Percentiles rank a stretch among this genome's conserved stretches.
phyloP scores from a whole-genome alignment of 2,797 vertebrate genomes.

The Myiothlypis chrysogaster region DNA sequence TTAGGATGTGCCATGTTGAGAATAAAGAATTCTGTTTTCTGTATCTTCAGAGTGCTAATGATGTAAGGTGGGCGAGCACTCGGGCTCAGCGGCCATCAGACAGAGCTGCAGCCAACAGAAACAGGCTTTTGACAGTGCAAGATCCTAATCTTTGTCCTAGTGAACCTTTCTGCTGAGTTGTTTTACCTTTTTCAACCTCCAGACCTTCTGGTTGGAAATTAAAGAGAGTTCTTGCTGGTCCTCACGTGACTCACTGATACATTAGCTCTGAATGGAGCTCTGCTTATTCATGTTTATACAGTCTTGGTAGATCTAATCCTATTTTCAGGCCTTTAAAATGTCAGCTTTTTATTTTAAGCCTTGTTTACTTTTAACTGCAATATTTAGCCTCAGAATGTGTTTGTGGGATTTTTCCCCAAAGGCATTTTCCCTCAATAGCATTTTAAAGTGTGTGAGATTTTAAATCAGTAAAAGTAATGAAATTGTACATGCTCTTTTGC shows the following conservation, averaged over 20 bases:
- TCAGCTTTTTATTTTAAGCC: constrained; percentile 5
- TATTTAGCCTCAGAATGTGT: not conserved
- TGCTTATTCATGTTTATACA: not conserved
- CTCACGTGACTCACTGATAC: not conserved
- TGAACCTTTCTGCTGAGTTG: not conserved
- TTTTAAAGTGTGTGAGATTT: not conserved
- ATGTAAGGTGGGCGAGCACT: not conserved
- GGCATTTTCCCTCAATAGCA: not conserved
- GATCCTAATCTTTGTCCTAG: not conserved
- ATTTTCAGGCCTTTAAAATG: constrained; percentile 11
- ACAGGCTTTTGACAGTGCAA: not conserved
- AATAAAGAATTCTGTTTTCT: not conserved
- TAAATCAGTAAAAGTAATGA: not conserved
- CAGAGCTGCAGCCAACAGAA: constrained; percentile 27
- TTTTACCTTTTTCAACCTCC: constrained; percentile 7
- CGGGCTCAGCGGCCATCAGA: not conserved
- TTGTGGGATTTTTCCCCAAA: not conserved
- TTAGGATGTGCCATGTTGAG: not conserved
- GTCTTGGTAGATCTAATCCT: not conserved
- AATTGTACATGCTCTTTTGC: not conserved
- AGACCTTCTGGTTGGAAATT: not conserved
- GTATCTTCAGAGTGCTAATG: not conserved
- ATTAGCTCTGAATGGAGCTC: not conserved
- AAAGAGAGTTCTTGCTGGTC: not conserved
- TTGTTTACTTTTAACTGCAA: not conserved